These are phyloP conservation scores for Erythrocebus patas DNA, from an alignment of 2,113 vertebrate species.

Conservation along the genomic window DNA sequence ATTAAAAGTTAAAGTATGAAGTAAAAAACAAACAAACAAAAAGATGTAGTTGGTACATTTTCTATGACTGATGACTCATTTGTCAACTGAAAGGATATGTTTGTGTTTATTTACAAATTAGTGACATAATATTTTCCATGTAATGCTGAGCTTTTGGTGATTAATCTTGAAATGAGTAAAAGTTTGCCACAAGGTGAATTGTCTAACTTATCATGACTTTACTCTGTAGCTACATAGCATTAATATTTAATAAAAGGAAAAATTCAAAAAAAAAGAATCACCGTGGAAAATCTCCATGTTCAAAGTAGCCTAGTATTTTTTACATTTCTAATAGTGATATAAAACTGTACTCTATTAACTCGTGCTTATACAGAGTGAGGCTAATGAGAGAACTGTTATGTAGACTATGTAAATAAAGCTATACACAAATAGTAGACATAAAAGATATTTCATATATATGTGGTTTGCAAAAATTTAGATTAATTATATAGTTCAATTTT, in stretches of 20 bases:
- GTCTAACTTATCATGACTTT: background rate
- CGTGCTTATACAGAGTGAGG: background rate
- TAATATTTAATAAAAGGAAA: background rate
- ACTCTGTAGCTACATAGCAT: background rate
- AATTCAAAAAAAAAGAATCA: background rate
- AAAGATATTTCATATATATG: background rate
- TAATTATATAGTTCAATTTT: background rate
- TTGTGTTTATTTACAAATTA: background rate
- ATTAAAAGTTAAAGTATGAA: background rate
- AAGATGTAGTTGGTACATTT: background rate
- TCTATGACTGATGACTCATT: background rate
- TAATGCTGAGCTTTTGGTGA: background rate
- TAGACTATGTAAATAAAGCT: background rate
- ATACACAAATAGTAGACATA: background rate
- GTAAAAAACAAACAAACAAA: background rate
- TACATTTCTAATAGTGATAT: background rate
- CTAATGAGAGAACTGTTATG: background rate
- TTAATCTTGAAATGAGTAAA: background rate
- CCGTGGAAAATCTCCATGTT: background rate
- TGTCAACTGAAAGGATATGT: background rate
- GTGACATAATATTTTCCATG: background rate
- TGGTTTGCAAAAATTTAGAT: background rate
- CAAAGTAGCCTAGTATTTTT: background rate
- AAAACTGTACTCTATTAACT: background rate
- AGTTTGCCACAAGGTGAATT: background rate